Conservation (phyloP, 2,113 vertebrate species). For the Tetrao urogallus region DNA sequence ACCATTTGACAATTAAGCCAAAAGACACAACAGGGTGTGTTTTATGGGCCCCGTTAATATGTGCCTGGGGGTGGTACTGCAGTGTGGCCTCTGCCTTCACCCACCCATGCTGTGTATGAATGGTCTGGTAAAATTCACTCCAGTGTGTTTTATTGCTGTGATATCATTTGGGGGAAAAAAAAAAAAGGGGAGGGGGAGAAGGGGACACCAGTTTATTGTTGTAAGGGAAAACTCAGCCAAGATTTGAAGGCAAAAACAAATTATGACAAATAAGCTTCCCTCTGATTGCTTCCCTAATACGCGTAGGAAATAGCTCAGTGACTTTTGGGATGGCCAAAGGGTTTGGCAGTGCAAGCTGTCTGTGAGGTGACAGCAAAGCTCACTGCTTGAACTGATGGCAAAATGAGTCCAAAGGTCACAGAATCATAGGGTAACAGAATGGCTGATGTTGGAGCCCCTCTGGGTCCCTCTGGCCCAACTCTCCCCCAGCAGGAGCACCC, state of each 20-base stretch:
- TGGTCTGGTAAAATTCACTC: not conserved
- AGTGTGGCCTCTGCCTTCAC: conserved; percentile 37
- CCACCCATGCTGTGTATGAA: not conserved
- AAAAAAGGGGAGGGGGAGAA: rapidly evolving
- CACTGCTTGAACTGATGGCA: not conserved
- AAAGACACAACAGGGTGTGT: conserved; percentile 50
- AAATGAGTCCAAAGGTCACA: not conserved
- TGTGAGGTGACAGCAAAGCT: not conserved
- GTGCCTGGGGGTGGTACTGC: not conserved
- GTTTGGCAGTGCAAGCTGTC: not conserved
- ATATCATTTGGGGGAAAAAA: not conserved
- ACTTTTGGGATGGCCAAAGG: not conserved
- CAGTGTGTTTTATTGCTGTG: not conserved
- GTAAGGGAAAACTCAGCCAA: not conserved
- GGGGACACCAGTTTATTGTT: not conserved
- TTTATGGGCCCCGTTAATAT: conserved; percentile 28
- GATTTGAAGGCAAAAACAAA: not conserved
- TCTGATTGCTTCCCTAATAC: not conserved
- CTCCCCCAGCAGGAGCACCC: not conserved
- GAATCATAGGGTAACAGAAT: not conserved
- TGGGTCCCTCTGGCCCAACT: not conserved
- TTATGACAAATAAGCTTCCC: not conserved
- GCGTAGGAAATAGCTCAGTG: not conserved
- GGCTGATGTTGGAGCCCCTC: not conserved
- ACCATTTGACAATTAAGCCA: conserved; percentile 69